Evolutionary conservation across 2,113 vertebrate genomes (phyloP), one percentile per base, ranked within the genome.

Genomic region (Dolichotis patagonum): DNA sequence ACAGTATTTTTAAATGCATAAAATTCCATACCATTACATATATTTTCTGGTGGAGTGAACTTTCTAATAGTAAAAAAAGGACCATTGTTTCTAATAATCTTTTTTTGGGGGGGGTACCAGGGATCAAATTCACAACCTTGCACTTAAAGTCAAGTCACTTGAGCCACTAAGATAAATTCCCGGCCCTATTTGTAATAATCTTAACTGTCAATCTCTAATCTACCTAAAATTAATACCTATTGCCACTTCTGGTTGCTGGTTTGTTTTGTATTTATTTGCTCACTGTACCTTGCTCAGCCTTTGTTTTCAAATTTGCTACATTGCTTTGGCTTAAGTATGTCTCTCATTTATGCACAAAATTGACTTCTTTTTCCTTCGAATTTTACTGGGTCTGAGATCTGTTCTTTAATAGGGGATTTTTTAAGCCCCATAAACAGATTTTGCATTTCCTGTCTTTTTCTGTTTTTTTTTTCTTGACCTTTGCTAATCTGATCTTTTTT

Each of bases 381-480:
- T 90, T 90, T 77, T 46, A 85, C n/a, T 63, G 49, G n/a, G n/a
- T 84, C 35, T 85, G 62, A 38, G 32, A 73, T 60, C 92, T 73
- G 14, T 56, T 69, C 65, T 96, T 96, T 88, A 93, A 75, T 14
- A 91, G 8, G 7, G n/a, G 38, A 82, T 85, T 93, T 65, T 54
- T 32, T 52, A 35, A 80, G 35, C 89, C 35, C 52, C 75, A 19
- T 46, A 12, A 95, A 58, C 73, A 95, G 81, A 77, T 41, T 80
- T n/a, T 87, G 49, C 43, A 9, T 69, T 92, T 69, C 35, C n/a
- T 43, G 12, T 35, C 71, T 92, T n/a, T 60, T 46, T 41, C 62
- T 83, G 35, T 62, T 91, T 78, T n/a, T 17, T 41, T 35, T 28
- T 52, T 90, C 52, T 38, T 85, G n/a, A 83, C 14, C 54, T 87